These are phyloP conservation scores for Papilio xuthus DNA, from an alignment of 1,140 invertebrate species.

Conservation along the genomic window DNA sequence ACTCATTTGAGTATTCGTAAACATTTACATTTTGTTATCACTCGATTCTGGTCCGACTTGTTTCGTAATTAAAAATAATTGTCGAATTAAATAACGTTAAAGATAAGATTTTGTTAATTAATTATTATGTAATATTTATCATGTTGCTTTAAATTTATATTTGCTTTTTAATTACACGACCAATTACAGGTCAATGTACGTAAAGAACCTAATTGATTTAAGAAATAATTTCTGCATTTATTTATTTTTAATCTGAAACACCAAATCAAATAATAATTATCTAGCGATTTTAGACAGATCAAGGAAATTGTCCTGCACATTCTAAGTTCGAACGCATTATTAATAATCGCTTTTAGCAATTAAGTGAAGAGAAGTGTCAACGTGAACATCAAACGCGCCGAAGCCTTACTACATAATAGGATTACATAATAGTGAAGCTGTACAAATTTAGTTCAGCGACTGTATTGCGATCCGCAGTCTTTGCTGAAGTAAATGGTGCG, in stretches of 20 bases:
- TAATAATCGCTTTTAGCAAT: background rate
- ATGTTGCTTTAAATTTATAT: background rate
- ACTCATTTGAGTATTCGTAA: constrained; percentile 5
- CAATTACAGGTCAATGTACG: constrained; percentile 4
- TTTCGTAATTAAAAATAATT: constrained; percentile 24
- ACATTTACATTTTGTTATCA: background rate
- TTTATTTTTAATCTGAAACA: background rate
- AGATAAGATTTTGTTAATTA: constrained; percentile 23
- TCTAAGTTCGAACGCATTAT: background rate
- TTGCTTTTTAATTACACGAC: background rate
- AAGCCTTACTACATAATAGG: constrained; percentile 24
- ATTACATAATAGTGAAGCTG: constrained; percentile 26
- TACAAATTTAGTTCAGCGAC: background rate
- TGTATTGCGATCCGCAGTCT: background rate
- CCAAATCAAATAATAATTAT: background rate
- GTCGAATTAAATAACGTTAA: background rate
- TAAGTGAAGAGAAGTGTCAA: background rate
- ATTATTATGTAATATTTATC: constrained; percentile 16
- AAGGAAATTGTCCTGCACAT: background rate
- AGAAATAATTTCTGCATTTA: background rate
- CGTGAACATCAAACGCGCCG: constrained; percentile 13
- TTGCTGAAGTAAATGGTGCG: background rate
- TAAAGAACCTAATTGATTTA: background rate
- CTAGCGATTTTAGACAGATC: background rate
- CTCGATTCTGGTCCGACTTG: background rate